phyloP scores from a whole-genome alignment of 2,888 invertebrate genomes.

The Scelioninae gen. 2 region DNA sequence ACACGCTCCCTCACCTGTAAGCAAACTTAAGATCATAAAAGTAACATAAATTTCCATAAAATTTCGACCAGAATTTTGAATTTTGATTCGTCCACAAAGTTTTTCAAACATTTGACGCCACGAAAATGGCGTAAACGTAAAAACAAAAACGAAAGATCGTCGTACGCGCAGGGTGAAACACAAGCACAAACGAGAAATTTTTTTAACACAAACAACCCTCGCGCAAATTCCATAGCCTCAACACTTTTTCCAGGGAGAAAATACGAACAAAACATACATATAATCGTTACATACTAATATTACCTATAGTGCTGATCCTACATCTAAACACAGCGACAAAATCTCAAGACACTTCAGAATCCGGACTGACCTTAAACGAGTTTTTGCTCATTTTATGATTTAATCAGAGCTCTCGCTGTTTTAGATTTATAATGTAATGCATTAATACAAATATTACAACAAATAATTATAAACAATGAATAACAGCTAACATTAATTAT shows the following conservation, averaged over 20 bases:
- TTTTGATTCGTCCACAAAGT: slow-evolving; percentile 73
- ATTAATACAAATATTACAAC: slow-evolving; percentile 10
- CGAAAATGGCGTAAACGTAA: slow-evolving; percentile 56
- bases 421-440: slow-evolving; percentile 38
- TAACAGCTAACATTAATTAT: slow-evolving; percentile 21
- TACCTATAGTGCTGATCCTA: slow-evolving; percentile 71
- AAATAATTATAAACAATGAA: background rate
- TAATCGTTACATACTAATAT: slow-evolving; percentile 73
- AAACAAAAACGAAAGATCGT: slow-evolving; percentile 60
- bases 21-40: slow-evolving; percentile 70
- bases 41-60: slow-evolving; percentile 71
- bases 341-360: slow-evolving; percentile 72
- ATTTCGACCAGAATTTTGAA: slow-evolving; percentile 74
- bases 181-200: slow-evolving; percentile 43
- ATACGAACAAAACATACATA: slow-evolving; percentile 74
- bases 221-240: slow-evolving; percentile 73
- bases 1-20: slow-evolving; percentile 69
- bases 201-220: slow-evolving; percentile 58
- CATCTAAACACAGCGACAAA: slow-evolving; percentile 73
- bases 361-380: slow-evolving; percentile 57
- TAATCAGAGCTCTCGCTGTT: slow-evolving; percentile 50
- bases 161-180: slow-evolving; percentile 64
- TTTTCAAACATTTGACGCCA: slow-evolving; percentile 51
- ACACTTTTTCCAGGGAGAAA: slow-evolving; percentile 75
- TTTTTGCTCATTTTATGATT: slow-evolving; percentile 50